Evolutionary conservation across 2,113 vertebrate species (phyloP), one percentile per base, ranked within the genome.

Genomic region (Pitta sordida): DNA sequence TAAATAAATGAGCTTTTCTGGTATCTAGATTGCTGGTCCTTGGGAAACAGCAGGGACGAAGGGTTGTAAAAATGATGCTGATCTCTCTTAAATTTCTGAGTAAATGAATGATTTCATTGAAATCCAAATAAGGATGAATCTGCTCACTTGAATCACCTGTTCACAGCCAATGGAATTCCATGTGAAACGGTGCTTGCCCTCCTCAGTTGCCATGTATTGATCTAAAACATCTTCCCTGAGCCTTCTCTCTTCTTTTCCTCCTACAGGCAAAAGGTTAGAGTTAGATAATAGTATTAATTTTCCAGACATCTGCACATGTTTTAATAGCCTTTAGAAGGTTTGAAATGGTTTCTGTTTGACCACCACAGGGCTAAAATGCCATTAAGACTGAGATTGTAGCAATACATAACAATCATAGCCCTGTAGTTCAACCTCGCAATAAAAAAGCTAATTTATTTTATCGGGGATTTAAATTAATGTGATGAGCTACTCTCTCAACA

Each of bases 211-310:
- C 76, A 8, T 65, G 71, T 97, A 98, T 98, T 95, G 97, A 98
- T 97, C 96, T 95, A 63, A 94, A 80, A 70, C 84, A 94, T 96
- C 74, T 96, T 98, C 92, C 95, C 93, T 82, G 89, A 97, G 92
- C 83, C 87, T 95, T 96, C 85, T 96, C 90, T 97, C 95, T 91
- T 86, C 81, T 95, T 94, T 97, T 94, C 94, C 83, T 97, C 96
- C 97, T 96, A 95, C 89, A 96, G 98, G 97, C 97, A 97, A 96
- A 96, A 96, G 96, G 96, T 96, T 96, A 97, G 94, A 97, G 86
- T 96, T 96, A 97, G 97, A 98, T 98, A 97, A 98, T 97, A 95
- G 97, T 96, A 97, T 98, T 98, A 97, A 98, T 98, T 98, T 98
- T 98, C 97, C 96, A 98, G 97, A 98, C 97, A 98, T 97, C 97